Evolutionary conservation across 2,797 vertebrate species (phyloP).

Genomic region (Apogon hyalosoma): DNA sequence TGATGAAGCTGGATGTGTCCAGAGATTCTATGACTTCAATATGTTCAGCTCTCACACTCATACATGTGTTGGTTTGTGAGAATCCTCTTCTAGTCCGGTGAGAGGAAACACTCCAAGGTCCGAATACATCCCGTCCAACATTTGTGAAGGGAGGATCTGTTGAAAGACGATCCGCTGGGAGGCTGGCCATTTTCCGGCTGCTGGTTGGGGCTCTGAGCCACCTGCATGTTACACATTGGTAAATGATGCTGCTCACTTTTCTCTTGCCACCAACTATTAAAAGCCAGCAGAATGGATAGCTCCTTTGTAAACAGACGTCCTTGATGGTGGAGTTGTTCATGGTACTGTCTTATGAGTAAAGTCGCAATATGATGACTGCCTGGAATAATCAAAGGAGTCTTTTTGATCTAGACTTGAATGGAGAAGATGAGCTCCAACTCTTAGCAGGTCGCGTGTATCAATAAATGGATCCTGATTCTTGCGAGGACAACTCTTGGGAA

Average conservation of each 20-base stretch:
- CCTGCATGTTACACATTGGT: slow-evolving; percentile 39
- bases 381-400: slow-evolving; percentile 39
- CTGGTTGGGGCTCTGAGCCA: slow-evolving; percentile 1
- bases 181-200: slow-evolving; percentile 41
- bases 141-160: slow-evolving; percentile 27
- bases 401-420: slow-evolving; percentile 36
- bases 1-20: neutral
- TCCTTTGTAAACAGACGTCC: slow-evolving; percentile 37
- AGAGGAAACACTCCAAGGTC: slow-evolving; percentile 24
- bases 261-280: slow-evolving; percentile 47
- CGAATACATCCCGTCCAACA: slow-evolving; percentile 38
- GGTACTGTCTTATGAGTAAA: slow-evolving; percentile 29
- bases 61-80: slow-evolving; percentile 19
- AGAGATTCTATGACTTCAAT: slow-evolving; percentile 40
- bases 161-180: slow-evolving; percentile 23
- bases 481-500: no score
- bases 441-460: slow-evolving; percentile 21
- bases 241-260: slow-evolving; percentile 42
- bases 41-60: slow-evolving; percentile 32
- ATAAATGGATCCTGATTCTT: no score
- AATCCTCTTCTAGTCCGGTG: slow-evolving; percentile 16
- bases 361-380: slow-evolving; percentile 36
- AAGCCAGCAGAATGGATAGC: slow-evolving; percentile 27
- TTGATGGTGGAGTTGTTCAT: slow-evolving; percentile 35
- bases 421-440: slow-evolving; percentile 32